Conservation (phyloP, 64 coral and sea anemone genomes). For the Dendrophyllia cribrosa region DNA sequence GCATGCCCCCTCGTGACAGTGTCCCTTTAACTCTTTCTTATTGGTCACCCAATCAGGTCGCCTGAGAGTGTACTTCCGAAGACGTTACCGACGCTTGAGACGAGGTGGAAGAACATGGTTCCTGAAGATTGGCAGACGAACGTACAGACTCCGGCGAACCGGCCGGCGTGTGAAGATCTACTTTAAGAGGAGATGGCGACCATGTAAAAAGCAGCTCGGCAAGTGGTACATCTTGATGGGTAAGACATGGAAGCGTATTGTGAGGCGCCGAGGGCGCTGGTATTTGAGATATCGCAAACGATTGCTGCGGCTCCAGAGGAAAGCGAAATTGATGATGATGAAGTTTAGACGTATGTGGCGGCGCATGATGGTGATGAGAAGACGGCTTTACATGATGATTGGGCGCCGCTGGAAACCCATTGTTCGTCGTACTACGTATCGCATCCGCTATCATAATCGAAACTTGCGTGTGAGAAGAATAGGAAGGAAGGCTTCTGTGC, state of each 20-base stretch:
- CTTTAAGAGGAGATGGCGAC: conserved; percentile 19
- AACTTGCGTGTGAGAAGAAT: background rate
- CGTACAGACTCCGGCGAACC: background rate
- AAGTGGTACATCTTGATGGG: conserved; percentile 10
- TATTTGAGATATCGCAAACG: background rate
- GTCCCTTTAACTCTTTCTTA: background rate
- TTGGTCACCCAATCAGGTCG: background rate
- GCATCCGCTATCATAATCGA: background rate
- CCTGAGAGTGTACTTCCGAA: background rate
- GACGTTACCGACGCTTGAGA: background rate
- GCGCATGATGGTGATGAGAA: conserved; percentile 7
- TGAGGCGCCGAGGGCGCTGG: conserved; percentile 6
- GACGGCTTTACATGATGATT: conserved; percentile 10
- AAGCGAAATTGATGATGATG: conserved; percentile 1
- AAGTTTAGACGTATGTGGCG: background rate
- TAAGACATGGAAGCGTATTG: conserved; percentile 5
- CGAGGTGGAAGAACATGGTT: background rate
- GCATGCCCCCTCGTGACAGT: too few species aligned
- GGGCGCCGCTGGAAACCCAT: background rate
- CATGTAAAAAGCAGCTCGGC: background rate
- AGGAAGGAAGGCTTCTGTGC: background rate
- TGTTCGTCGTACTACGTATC: background rate
- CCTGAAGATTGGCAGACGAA: background rate
- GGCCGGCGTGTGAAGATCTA: conserved; percentile 22
- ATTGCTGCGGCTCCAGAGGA: background rate